Conservation (phyloP, 2,888 invertebrate genomes). For the Drosophila pseudotakahashii region DNA sequence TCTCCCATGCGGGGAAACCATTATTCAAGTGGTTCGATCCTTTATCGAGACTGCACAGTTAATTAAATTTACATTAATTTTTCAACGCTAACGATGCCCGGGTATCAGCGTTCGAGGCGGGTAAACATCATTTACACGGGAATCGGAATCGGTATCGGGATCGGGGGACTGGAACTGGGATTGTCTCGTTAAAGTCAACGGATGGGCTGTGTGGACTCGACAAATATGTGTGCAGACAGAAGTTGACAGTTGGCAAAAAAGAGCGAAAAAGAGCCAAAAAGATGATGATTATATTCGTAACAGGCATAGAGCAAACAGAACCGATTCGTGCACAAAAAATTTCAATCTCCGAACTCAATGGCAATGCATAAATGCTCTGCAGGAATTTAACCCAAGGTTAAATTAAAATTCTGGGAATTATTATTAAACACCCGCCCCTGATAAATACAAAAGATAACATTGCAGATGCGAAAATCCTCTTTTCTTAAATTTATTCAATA, state of each 20-base stretch:
- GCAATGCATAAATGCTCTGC: slow-evolving; percentile 41
- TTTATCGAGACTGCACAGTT: slow-evolving; percentile 43
- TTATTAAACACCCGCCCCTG: background rate
- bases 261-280: slow-evolving; percentile 10
- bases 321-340: slow-evolving; percentile 20
- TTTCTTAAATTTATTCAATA: slow-evolving; percentile 25
- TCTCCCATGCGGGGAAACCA: too few species aligned
- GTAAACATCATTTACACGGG: slow-evolving; percentile 47
- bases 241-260: slow-evolving; percentile 35
- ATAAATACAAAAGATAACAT: slow-evolving; percentile 16
- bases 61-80: slow-evolving; percentile 63
- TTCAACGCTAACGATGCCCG: slow-evolving; percentile 25
- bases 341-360: slow-evolving; percentile 2
- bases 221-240: slow-evolving; percentile 52
- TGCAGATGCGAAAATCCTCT: slow-evolving; percentile 19
- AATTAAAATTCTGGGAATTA: slow-evolving; percentile 17
- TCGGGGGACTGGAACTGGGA: background rate
- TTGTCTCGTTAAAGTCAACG: slow-evolving; percentile 54
- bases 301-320: slow-evolving; percentile 39
- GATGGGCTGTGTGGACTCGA: slow-evolving; percentile 42
- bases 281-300: slow-evolving; percentile 29
- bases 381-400: slow-evolving; percentile 3
- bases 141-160: background rate
- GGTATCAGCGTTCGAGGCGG: slow-evolving; percentile 20
- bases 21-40: slow-evolving; percentile 6